Evolutionary conservation across 2,797 vertebrate genomes (phyloP).

Genomic region (Danio aesculapii): DNA sequence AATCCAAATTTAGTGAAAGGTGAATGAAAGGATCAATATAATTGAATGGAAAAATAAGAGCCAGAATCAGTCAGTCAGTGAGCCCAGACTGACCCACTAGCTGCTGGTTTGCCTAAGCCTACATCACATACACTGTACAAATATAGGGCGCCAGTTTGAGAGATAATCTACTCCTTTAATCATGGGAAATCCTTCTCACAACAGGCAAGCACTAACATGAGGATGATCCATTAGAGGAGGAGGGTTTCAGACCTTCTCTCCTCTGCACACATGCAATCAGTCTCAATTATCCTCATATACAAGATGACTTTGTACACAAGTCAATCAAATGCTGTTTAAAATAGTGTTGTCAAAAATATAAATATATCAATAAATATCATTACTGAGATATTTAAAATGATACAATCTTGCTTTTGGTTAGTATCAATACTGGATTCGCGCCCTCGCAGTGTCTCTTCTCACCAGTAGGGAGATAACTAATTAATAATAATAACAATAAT

Average conservation of each 20-base stretch:
- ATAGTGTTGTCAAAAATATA: too few relatives aligned
- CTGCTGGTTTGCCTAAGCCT: slow-evolving; percentile 44
- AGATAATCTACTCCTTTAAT: slow-evolving; percentile 58
- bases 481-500: too few relatives aligned
- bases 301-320: too few relatives aligned
- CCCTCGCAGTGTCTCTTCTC: too few relatives aligned
- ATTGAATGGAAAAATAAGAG: not conserved
- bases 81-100: slow-evolving; percentile 12
- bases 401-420: too few relatives aligned
- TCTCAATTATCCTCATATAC: not conserved
- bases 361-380: too few relatives aligned
- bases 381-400: too few relatives aligned
- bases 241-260: slow-evolving; percentile 14
- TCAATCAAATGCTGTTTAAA: too few relatives aligned
- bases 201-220: slow-evolving; percentile 30
- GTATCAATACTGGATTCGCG: too few relatives aligned
- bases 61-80: slow-evolving; percentile 24
- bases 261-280: slow-evolving; percentile 5
- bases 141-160: slow-evolving; percentile 50
- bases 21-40: not conserved
- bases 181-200: slow-evolving; percentile 48
- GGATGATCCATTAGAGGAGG: slow-evolving; percentile 19
- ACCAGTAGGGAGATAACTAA: too few relatives aligned
- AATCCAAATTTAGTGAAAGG: not conserved
- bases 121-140: not conserved